phyloP scores from a whole-genome alignment of 2,888 invertebrate genomes.

The Polyommatus icarus region DNA sequence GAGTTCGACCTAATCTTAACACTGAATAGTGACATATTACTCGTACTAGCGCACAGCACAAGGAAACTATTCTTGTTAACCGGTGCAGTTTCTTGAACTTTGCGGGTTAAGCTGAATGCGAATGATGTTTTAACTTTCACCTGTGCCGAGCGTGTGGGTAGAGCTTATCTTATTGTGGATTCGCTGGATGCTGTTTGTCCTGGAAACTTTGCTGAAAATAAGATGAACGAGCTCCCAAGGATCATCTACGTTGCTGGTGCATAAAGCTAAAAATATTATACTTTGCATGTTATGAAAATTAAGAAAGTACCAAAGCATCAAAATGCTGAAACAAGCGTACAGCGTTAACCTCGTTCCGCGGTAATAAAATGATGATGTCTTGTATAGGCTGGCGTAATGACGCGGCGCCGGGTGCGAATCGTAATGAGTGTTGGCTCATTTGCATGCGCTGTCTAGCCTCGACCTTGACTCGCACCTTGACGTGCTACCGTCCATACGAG shows the following conservation, averaged over 20 bases:
- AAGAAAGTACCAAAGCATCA: not conserved
- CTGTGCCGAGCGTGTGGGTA: not conserved
- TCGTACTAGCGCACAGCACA: not conserved
- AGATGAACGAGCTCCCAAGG: not conserved
- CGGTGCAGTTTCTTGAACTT: slow-evolving; percentile 16
- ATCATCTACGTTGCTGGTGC: not conserved
- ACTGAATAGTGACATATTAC: not conserved
- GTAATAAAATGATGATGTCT: slow-evolving; percentile 70
- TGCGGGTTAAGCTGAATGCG: slow-evolving; percentile 11
- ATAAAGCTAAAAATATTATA: not conserved
- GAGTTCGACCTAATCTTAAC: not conserved
- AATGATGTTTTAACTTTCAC: slow-evolving; percentile 21
- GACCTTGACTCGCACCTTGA: slow-evolving; percentile 39
- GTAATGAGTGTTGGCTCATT: slow-evolving; percentile 77
- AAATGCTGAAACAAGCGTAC: not conserved
- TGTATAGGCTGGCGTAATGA: slow-evolving; percentile 64
- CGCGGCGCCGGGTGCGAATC: slow-evolving; percentile 59
- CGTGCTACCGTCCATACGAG: slow-evolving; percentile 4
- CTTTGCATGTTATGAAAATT: not conserved
- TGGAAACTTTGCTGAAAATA: not conserved
- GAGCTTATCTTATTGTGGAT: not conserved
- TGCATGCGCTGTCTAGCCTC: slow-evolving; percentile 71
- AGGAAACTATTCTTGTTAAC: slow-evolving; percentile 14
- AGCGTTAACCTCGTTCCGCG: slow-evolving; percentile 69
- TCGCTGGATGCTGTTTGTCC: not conserved